phyloP scores from a whole-genome alignment of 1,140 invertebrate genomes.

The Rhopalosiphum maidis region DNA sequence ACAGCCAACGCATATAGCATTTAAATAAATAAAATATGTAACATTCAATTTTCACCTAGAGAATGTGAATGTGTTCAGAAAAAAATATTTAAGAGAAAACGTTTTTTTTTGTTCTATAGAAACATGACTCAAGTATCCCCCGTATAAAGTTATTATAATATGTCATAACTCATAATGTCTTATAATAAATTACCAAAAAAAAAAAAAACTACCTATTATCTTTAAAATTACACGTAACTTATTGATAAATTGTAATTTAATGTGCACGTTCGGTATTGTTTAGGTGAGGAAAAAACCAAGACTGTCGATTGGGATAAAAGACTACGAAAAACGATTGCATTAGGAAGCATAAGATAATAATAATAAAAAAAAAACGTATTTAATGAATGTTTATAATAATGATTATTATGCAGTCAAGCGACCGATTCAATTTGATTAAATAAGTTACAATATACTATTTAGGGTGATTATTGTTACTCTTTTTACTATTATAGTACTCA shows the following conservation, averaged over 20 bases:
- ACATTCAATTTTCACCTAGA: slow-evolving; percentile 23
- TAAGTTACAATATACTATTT: not conserved
- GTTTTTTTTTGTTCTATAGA: not conserved
- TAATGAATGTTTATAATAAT: not conserved
- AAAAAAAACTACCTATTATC: not conserved
- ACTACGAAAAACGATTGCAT: not conserved
- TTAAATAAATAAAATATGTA: slow-evolving; percentile 17
- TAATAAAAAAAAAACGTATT: not conserved
- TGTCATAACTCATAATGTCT: not conserved
- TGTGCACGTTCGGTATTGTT: not conserved
- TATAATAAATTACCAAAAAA: not conserved
- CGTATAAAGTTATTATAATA: not conserved
- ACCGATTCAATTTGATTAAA: not conserved
- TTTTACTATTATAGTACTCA: not conserved
- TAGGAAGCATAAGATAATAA: not conserved
- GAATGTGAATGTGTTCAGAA: slow-evolving; percentile 21
- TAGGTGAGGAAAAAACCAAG: not conserved
- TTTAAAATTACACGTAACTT: not conserved
- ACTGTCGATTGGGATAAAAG: not conserved
- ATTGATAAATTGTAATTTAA: not conserved
- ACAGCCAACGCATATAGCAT: not conserved
- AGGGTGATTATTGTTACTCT: not conserved
- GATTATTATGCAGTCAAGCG: not conserved
- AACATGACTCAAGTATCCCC: not conserved
- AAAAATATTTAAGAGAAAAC: not conserved